Evolutionary conservation across 2,888 invertebrate genomes (phyloP).

Genomic region (Sinhomidia bicolor): DNA sequence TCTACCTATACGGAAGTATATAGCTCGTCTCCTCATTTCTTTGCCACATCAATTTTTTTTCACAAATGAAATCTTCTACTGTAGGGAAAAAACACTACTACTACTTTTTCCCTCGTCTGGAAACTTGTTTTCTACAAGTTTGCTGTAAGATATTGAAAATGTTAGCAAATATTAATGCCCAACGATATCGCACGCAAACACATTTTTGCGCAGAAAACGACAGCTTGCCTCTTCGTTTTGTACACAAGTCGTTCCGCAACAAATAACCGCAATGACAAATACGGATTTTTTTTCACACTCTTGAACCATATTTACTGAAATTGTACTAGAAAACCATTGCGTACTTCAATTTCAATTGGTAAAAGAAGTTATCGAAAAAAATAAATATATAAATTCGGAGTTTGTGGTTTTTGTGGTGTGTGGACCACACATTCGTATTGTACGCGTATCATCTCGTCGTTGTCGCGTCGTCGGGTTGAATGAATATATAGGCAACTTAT

Average conservation of each 20-base stretch:
- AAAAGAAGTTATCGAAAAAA: neutral
- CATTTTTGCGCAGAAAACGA: neutral
- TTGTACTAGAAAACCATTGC: neutral
- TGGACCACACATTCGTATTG: neutral
- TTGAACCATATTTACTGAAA: slow-evolving; percentile 22
- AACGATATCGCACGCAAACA: neutral
- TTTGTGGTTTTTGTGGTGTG: neutral
- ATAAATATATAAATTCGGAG: neutral
- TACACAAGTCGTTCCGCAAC: too few species aligned
- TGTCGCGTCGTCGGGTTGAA: neutral
- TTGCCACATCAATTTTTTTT: slow-evolving; percentile 53
- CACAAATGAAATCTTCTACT: slow-evolving; percentile 41
- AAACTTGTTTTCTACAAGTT: slow-evolving; percentile 7
- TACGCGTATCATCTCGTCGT: neutral
- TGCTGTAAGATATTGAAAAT: slow-evolving; percentile 21
- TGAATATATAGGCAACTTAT: neutral
- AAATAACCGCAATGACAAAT: neutral
- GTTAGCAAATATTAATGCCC: slow-evolving; percentile 35
- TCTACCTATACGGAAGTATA: neutral
- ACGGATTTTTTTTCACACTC: slow-evolving; percentile 21
- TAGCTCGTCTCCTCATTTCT: slow-evolving; percentile 21
- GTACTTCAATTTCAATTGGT: slow-evolving; percentile 18
- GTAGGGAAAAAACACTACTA: neutral
- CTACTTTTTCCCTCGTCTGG: neutral
- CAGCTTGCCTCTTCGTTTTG: slow-evolving; percentile 7